These are phyloP conservation scores for Rallus crepitans DNA, from an alignment of 2,797 vertebrate species.

Conservation along the genomic window DNA sequence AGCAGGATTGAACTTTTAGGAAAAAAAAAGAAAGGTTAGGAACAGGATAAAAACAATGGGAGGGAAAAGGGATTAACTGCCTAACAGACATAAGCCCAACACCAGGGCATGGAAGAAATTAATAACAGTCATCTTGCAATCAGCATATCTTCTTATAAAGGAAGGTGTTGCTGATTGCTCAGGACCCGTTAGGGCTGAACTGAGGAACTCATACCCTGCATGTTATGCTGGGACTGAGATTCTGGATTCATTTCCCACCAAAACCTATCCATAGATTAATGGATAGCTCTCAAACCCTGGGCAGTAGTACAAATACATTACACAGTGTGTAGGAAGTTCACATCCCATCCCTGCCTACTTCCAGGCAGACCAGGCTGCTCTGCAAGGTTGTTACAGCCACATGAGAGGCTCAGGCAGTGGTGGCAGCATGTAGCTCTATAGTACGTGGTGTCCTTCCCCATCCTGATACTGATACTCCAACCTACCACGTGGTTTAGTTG, in stretches of 20 bases:
- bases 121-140: not conserved
- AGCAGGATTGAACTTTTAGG: not conserved
- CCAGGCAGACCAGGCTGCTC: not conserved
- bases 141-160: not conserved
- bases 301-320: not conserved
- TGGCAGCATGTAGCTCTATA: not conserved
- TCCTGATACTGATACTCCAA: not conserved
- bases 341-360: not conserved
- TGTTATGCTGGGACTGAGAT: not conserved
- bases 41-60: not conserved
- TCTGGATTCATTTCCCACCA: not conserved
- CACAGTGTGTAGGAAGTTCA: not conserved
- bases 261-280: not conserved
- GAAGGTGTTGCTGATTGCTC: not conserved
- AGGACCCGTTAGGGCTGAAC: not conserved
- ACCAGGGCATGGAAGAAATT: not conserved
- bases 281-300: not conserved
- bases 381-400: not conserved
- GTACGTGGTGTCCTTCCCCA: not conserved
- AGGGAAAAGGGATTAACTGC: not conserved
- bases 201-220: not conserved
- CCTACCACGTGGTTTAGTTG: fast-evolving
- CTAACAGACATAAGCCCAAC: not conserved
- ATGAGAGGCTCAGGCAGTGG: fast-evolving
- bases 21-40: not conserved